Evolutionary conservation across 35 echinoderm and acorn worm species (phyloP).

Genomic region (Holothuria glaberrima): DNA sequence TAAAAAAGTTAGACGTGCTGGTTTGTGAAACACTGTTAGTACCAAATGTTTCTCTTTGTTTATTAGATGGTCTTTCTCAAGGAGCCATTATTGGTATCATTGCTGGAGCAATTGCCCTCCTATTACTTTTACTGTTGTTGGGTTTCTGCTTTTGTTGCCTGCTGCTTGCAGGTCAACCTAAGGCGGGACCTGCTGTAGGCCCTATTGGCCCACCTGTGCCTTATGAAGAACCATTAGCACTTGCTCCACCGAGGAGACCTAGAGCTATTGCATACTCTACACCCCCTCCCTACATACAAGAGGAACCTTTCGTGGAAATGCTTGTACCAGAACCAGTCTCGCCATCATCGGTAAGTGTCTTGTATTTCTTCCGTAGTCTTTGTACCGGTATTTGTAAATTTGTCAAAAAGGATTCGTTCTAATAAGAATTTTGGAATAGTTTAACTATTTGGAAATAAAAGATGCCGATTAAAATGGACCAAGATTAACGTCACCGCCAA

Average conservation of each 20-base stretch:
- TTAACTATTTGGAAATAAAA: no score
- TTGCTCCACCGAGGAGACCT: not conserved
- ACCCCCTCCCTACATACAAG: not conserved
- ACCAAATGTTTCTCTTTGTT: not conserved
- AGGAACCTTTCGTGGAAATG: conserved; percentile 18
- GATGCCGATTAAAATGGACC: no score
- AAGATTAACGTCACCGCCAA: no score
- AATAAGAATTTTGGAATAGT: no score
- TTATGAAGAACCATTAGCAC: not conserved
- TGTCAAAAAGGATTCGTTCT: no score
- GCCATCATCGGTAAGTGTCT: no score
- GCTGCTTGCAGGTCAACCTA: not conserved
- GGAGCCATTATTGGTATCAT: not conserved
- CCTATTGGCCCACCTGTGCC: not conserved
- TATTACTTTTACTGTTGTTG: not conserved
- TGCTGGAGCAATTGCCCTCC: not conserved
- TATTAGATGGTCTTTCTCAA: not conserved
- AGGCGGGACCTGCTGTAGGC: no score
- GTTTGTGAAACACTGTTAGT: no score
- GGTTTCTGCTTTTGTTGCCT: not conserved
- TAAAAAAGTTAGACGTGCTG: no score
- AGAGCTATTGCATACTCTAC: not conserved
- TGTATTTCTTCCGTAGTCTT: no score
- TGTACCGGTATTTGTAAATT: no score
- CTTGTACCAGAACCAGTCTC: not conserved